Percentiles rank a stretch among this genome's conserved stretches.
phyloP scores from a whole-genome alignment of 35 echinoderm and acorn worm species.

The Apostichopus parvimensis region DNA sequence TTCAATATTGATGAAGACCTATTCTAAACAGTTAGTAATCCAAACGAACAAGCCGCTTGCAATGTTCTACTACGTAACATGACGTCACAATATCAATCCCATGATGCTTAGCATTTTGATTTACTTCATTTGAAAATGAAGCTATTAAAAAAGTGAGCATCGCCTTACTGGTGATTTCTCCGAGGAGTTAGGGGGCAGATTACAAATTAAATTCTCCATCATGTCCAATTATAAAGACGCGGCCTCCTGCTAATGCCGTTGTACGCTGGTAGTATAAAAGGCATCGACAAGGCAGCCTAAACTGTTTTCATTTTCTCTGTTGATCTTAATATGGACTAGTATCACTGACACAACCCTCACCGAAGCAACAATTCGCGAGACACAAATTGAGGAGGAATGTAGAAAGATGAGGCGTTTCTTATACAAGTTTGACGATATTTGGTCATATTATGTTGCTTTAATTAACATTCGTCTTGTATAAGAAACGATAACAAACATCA shows the following conservation, averaged over 20 bases:
- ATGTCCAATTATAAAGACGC: slow-evolving; percentile 46
- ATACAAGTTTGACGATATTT: not conserved
- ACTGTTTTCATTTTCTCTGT: not conserved
- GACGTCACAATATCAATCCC: slow-evolving; percentile 6
- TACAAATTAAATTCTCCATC: slow-evolving; percentile 64
- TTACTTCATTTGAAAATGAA: slow-evolving; percentile 61
- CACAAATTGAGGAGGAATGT: not conserved
- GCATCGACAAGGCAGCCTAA: not conserved
- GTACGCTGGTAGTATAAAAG: slow-evolving; percentile 20
- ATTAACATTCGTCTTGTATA: not conserved
- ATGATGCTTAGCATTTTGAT: slow-evolving; percentile 31
- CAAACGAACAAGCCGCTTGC: not conserved
- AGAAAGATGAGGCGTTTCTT: not conserved
- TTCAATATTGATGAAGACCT: not conserved
- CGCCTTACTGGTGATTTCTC: slow-evolving; percentile 62
- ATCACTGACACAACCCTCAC: not conserved
- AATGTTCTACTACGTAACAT: not conserved
- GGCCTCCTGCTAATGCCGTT: slow-evolving; percentile 54
- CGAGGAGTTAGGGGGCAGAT: slow-evolving; percentile 45
- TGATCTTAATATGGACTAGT: not conserved
- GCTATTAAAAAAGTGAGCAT: slow-evolving; percentile 54
- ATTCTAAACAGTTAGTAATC: not conserved
- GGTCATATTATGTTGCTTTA: not conserved
- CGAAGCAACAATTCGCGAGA: not conserved
- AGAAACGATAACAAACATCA: not conserved